Base-by-base conservation (phyloP, 2,113 vertebrate genomes). In the Poeciliopsis turrubarensis region DNA sequence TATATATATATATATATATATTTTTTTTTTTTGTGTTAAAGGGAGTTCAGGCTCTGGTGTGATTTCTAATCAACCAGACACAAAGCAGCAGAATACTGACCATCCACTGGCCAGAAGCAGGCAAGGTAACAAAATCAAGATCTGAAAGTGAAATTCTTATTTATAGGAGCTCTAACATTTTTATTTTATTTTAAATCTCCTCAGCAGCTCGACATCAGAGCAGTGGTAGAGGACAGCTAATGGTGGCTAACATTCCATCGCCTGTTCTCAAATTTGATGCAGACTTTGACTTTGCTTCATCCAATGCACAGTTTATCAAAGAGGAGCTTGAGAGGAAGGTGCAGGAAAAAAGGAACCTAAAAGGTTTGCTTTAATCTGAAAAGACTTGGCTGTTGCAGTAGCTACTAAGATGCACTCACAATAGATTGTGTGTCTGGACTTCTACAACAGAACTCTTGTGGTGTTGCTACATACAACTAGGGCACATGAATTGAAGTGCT, bases 251-350 rank as follows among this genome's bases (percentile, higher is more conserved):
- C 17, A 85, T 89, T 70, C 97, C 96, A 73, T 95, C 96, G 41
- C 96, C 88, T 27, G 94, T 94, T 2, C 96, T 99, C 60, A 97
- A 96, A 90, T 99, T 99, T 91, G 97, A 99, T 88, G 95, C 96
- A 0, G 98, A 99, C 92, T 99, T 99, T 90, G 98, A 99, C 86
- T 99, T 99, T 90, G 97, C 97, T 94, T 97, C 93, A 13, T 97
- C 98, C 77, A 98, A 99, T 70, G 97, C 98, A 19, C 96, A 98
- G 77, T 99, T 99, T 89, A 97, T 96, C 83, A 95, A 97, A 67
- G 97, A 99, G 62, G 95, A 96, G 65, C 93, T 99, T 60, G 95
- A 97, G 88, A 95, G 95, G 81, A 96, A 97, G 82, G 93, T 95
- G 66, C 95, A 96, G 89, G 95, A 95, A 91, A 93, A 94, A 75